Evolutionary conservation across 2,888 invertebrate species (phyloP), one percentile per base, ranked within the genome.

Genomic region (Drosophila rellima): DNA sequence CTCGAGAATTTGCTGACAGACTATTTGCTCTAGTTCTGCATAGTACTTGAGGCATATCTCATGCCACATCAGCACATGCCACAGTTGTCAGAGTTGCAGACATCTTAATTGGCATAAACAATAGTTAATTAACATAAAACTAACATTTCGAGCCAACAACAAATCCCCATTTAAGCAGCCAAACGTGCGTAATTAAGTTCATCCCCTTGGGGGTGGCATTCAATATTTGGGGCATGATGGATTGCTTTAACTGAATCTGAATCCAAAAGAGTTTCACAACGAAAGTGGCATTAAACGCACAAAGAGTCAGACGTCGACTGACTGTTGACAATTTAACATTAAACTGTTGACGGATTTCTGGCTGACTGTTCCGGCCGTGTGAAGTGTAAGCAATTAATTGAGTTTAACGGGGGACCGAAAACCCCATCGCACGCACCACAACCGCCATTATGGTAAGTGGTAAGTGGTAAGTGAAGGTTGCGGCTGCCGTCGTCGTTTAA

Each of bases 91-190:
- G 23, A 51, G 26, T 20, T 44, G 33, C 66, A 77, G 59, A 62
- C 50, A 55, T 51, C 67, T 65, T 89, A 89, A 82, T 89, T 87
- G 82, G 66, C 88, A 84, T 84, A 72, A 82, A 88, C 88, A 88
- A 88, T 73, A 61, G 77, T 79, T 84, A 84, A 84, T 84, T 84
- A 89, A 76, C 90, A 84, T 84, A 88, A 88, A 84, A 89, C 90
- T 89, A 89, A 89, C 86, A 89, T 88, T 78, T 72, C 70, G 52
- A 65, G 62, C 54, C 63, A 48, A 52, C 37, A 67, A 44, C 59
- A 66, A 73, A 76, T 54, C 60, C 79, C 71, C 79, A 89, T 84
- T 89, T 84, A 73, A 88, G 88, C 66, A 79, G 70, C 68, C 70
- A 79, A 72, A 89, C 90, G 83, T 84, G 83, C 80, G 90, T 79